These are phyloP conservation scores for Rostratula benghalensis DNA, from an alignment of 2,113 vertebrate species.

Conservation along the genomic window DNA sequence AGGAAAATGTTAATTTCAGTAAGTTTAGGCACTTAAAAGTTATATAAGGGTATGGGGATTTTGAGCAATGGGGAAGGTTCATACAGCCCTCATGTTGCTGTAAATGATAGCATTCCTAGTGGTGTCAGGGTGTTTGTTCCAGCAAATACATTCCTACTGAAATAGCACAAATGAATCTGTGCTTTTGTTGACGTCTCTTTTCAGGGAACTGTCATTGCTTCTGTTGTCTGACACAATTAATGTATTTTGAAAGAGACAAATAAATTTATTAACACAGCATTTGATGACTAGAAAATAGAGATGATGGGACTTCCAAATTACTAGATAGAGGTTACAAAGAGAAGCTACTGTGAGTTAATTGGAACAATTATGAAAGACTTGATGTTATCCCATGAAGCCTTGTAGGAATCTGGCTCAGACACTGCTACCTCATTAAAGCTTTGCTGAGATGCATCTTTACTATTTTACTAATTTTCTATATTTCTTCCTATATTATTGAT, in stretches of 20 bases:
- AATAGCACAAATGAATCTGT: background rate
- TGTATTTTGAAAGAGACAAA: background rate
- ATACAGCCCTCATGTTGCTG: background rate
- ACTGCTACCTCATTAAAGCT: background rate
- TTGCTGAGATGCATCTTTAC: background rate
- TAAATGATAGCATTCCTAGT: background rate
- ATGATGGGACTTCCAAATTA: background rate
- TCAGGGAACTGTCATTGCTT: background rate
- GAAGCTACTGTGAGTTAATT: background rate
- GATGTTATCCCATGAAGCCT: background rate
- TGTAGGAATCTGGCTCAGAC: background rate
- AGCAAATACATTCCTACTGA: background rate
- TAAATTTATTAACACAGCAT: background rate
- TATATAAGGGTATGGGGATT: background rate
- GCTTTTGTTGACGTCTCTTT: background rate
- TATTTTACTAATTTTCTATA: background rate
- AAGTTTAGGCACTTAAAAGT: background rate
- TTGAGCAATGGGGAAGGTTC: background rate
- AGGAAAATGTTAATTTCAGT: background rate
- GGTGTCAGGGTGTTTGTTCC: background rate
- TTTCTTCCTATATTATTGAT: background rate
- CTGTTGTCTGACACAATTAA: background rate
- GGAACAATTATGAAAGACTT: background rate
- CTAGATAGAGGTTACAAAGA: background rate
- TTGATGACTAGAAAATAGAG: background rate